Evolutionary conservation across 2,113 vertebrate species (phyloP).

Genomic region (Lates calcarifer): DNA sequence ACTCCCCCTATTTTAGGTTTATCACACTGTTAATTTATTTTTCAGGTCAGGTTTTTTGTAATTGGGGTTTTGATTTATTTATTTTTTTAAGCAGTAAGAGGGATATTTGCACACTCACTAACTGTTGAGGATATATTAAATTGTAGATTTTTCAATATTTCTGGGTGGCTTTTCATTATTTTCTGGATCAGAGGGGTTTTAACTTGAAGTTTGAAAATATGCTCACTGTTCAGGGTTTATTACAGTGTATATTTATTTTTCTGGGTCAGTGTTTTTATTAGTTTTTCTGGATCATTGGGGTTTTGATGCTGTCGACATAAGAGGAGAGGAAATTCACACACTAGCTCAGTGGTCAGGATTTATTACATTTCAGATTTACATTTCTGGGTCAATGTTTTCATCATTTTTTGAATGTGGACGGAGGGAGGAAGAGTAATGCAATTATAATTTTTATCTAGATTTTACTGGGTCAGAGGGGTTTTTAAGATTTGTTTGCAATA

Average conservation of each 20-base stretch:
- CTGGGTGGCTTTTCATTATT: not conserved
- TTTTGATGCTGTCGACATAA: not conserved
- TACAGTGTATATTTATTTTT: constrained; percentile 25
- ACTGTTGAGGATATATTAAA: not conserved
- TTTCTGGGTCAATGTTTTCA: constrained; percentile 1
- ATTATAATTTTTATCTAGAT: not conserved
- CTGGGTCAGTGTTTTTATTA: not conserved
- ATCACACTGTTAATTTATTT: not conserved
- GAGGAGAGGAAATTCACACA: not conserved
- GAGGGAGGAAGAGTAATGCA: not conserved
- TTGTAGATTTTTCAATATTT: not conserved
- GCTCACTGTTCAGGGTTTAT: constrained; percentile 5
- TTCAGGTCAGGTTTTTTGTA: not conserved
- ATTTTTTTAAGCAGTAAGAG: not conserved
- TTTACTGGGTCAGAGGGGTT: not conserved
- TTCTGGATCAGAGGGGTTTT: not conserved
- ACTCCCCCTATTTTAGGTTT: not conserved
- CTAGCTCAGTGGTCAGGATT: not conserved
- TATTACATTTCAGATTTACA: not conserved
- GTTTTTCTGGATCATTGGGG: not conserved
- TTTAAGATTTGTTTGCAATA: not conserved
- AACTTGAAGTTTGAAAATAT: not conserved
- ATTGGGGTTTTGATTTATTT: no score
- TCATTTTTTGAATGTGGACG: not conserved
- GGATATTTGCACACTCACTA: not conserved